phyloP scores from a whole-genome alignment of 30 jellyfish, hydroid and myxozoan genomes.

The Catostylus mosaicus region DNA sequence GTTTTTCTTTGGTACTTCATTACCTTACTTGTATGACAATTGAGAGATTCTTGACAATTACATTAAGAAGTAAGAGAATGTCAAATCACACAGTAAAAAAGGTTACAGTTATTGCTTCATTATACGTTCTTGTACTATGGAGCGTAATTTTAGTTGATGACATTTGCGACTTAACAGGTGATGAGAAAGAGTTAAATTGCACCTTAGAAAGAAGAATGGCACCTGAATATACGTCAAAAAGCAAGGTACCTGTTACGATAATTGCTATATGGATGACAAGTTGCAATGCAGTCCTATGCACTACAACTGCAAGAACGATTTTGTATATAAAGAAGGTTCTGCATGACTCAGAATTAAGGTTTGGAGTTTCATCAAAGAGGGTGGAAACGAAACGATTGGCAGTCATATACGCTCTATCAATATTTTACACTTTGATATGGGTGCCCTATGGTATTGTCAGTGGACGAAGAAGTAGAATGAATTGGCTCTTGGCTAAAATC shows the following conservation, averaged over 20 bases:
- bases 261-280: conserved; percentile 19
- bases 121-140: conserved; percentile 9
- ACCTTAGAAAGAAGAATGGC: not conserved
- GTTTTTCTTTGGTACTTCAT: conserved; percentile 13
- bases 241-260: not conserved
- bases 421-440: conserved; percentile 37
- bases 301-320: not conserved
- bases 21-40: not conserved
- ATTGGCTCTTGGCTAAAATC: not conserved
- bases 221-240: not conserved
- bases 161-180: not conserved
- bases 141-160: conserved; percentile 6
- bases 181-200: not conserved
- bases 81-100: not conserved
- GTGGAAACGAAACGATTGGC: conserved; percentile 43
- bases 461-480: conserved; percentile 1
- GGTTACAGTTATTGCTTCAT: not conserved
- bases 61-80: not conserved
- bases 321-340: not conserved
- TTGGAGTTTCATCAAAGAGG: conserved; percentile 3
- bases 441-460: conserved; percentile 52
- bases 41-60: conserved; percentile 13
- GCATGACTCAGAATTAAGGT: not conserved
- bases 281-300: conserved; percentile 7
- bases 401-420: conserved; percentile 1